A percentile compares a stretch with the other conserved stretches of the same genome.
These are phyloP conservation scores for Glossosoma conforme DNA, from an alignment of 1,140 invertebrate species.

Conservation along the genomic window DNA sequence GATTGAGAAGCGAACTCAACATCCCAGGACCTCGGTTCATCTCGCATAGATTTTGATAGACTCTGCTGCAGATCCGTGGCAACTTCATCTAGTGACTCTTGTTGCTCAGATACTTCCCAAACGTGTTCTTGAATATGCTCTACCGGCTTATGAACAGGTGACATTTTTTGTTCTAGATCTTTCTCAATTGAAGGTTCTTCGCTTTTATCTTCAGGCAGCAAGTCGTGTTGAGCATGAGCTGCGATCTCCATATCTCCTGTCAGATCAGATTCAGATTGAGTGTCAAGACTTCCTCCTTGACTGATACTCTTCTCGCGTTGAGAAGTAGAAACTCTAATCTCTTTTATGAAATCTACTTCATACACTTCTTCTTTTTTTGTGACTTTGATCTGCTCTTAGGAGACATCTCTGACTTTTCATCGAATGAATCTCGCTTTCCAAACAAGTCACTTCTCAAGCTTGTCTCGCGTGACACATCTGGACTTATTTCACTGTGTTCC, in stretches of 20 bases:
- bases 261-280: constrained; percentile 52
- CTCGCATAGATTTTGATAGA: constrained; percentile 31
- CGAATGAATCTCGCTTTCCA: constrained; percentile 42
- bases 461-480: constrained; percentile 46
- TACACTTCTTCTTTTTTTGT: constrained; percentile 46
- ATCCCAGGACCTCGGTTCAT: constrained; percentile 35
- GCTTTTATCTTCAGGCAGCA: constrained; percentile 20
- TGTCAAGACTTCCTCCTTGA: constrained; percentile 52
- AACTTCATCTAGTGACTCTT: constrained; percentile 39
- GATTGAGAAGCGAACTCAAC: constrained; percentile 34
- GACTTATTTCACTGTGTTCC: constrained; percentile 49
- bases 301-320: constrained; percentile 48
- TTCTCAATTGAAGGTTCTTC: constrained; percentile 39
- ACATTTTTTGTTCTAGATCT: constrained; percentile 45
- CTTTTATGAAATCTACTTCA: constrained; percentile 50
- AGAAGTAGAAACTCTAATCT: constrained; percentile 48
- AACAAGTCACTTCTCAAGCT: constrained; percentile 48
- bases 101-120: constrained; percentile 59
- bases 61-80: constrained; percentile 36
- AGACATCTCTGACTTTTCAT: constrained; percentile 38
- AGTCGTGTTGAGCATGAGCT: constrained; percentile 16
- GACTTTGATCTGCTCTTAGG: constrained; percentile 39
- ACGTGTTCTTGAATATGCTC: constrained; percentile 56
- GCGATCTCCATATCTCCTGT: constrained; percentile 43
- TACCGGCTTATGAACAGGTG: constrained; percentile 52